phyloP scores from a whole-genome alignment of 92 coral and sea anemone species.

The Phenganax stokvisi region DNA sequence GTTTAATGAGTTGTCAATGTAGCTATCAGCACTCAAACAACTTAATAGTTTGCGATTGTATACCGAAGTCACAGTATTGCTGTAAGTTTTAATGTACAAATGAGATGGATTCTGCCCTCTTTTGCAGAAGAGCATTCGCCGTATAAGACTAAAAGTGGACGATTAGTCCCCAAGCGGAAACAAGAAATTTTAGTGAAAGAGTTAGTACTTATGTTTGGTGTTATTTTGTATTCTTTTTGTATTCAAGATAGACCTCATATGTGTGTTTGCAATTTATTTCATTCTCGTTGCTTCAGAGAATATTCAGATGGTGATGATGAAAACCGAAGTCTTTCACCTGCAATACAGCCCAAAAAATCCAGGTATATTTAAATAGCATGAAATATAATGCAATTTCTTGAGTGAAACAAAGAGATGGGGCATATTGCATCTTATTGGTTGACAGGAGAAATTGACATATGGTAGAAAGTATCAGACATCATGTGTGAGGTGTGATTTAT shows the following conservation, averaged over 20 bases:
- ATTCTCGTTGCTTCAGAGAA: background rate
- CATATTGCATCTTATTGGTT: too few relatives aligned
- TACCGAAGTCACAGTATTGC: background rate
- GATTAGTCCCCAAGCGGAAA: constrained; percentile 73
- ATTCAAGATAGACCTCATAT: background rate
- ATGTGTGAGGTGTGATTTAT: too few relatives aligned
- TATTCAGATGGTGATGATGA: constrained; percentile 13
- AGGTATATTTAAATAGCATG: background rate
- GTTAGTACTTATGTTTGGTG: constrained; percentile 45
- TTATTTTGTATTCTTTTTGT: background rate
- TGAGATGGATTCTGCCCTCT: background rate
- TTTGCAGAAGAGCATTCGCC: constrained; percentile 61
- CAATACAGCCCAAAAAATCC: background rate
- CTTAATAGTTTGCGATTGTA: background rate
- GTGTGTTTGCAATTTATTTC: background rate
- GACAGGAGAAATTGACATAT: too few relatives aligned
- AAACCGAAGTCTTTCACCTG: constrained; percentile 4
- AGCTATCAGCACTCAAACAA: background rate
- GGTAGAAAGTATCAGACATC: too few relatives aligned
- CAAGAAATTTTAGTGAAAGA: constrained; percentile 75
- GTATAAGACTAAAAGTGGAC: constrained; percentile 91
- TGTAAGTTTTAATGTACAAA: background rate
- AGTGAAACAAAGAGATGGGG: background rate
- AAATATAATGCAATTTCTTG: background rate
- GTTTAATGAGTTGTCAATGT: background rate